Evolutionary conservation across 2,113 vertebrate genomes (phyloP), one percentile per base, ranked within the genome.

Genomic region (Oncorhynchus nerka): DNA sequence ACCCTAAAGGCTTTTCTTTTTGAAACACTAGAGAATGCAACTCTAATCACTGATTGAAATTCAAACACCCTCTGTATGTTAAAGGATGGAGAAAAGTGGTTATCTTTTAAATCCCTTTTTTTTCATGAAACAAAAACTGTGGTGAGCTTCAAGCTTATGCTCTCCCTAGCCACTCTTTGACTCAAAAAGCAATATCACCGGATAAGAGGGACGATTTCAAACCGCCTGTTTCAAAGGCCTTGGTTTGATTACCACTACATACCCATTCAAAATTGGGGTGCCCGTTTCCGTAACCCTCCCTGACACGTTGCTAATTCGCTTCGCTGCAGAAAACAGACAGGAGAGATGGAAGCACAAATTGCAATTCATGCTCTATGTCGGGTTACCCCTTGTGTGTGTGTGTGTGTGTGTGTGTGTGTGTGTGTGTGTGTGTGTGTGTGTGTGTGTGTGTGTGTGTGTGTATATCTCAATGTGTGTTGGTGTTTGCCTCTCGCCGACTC

Each of bases 241-340:
- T 64, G 55, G 49, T 73, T 67, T 66, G 26, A 34, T 70, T 75
- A 28, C 30, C 16, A 22, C 49, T 19, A 30, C 19, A 66, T 49
- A 26, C 4, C 26, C 28, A 15, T 67, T 32, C 65, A 67, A 32
- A 30, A 16, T 16, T 26, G 65, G 16, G n/a, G n/a, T 11, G 65
- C 51, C 28, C 45, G 20, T 13, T 71, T 72, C 70, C 24, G 32
- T 70, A 8, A 76, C 57, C 61, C 67, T 45, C 72, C 48, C 68
- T 79, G 80, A 78, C 78, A 78, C 65, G 73, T 80, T 75, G 59
- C 75, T 67, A 73, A 71, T 72, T 55, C 61, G 45, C 13, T 13
- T 28, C 22, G 66, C 45, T 45, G 75, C 39, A 24, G 7, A 19
- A 61, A 49, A 39, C n/a, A 66, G 75, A 57, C 26, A 30, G 62